Conservation (phyloP, 1,140 invertebrate species). For the Cherax quadricarinatus region DNA sequence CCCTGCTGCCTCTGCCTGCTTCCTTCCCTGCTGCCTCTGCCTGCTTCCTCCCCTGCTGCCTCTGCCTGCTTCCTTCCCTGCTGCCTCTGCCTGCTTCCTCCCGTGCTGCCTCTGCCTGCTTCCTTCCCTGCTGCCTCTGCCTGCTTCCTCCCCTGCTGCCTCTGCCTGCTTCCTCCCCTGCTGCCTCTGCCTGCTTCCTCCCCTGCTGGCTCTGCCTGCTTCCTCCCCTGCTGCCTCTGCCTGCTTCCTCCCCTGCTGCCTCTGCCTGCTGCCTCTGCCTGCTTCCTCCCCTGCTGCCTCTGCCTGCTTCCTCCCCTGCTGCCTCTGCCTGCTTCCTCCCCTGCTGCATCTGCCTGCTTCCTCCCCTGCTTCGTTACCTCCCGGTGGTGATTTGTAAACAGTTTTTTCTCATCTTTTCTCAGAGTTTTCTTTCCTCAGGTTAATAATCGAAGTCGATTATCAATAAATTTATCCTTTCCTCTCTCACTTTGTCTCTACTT, state of each 20-base stretch:
- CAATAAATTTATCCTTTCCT: too few species aligned
- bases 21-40: background rate
- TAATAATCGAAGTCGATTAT: too few species aligned
- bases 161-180: background rate
- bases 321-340: too few species aligned
- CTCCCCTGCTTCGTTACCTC: too few species aligned
- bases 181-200: background rate
- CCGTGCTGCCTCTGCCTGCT: too few species aligned
- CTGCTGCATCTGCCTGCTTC: too few species aligned
- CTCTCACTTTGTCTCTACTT: too few species aligned
- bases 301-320: too few species aligned
- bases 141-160: background rate
- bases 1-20: background rate
- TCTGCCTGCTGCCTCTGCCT: background rate
- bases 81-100: background rate
- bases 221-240: background rate
- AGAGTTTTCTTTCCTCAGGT: too few species aligned
- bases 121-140: background rate
- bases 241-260: background rate
- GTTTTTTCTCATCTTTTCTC: fast-evolving
- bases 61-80: background rate
- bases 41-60: background rate
- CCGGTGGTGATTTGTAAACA: too few species aligned
- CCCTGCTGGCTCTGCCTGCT: background rate
- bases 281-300: too few species aligned